Percentiles rank a stretch among this genome's conserved stretches.
Evolutionary conservation across 2,888 invertebrate species (phyloP).

Genomic region (Drosophila anceps): DNA sequence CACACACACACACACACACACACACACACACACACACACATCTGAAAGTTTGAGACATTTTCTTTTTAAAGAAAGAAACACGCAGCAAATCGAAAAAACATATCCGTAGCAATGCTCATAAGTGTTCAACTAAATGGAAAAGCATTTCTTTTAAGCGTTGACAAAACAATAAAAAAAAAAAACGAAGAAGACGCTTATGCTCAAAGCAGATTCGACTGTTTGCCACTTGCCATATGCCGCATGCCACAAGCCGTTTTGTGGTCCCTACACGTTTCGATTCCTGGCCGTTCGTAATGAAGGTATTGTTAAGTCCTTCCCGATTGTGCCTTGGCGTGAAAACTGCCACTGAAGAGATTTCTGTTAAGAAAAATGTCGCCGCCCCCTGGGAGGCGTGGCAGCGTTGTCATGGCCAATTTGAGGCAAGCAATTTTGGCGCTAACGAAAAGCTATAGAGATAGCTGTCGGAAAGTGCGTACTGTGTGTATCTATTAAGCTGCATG

Average conservation of each 20-base stretch:
- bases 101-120: constrained; percentile 76
- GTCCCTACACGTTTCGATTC: constrained; percentile 58
- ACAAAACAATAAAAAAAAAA: constrained; percentile 79
- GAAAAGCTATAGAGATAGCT: constrained; percentile 58
- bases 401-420: constrained; percentile 59
- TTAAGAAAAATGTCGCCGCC: constrained; percentile 43
- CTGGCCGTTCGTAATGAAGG: constrained; percentile 67
- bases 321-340: constrained; percentile 65
- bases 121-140: constrained; percentile 81
- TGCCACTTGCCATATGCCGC: constrained; percentile 37
- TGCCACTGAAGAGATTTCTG: constrained; percentile 68
- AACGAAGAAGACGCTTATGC: constrained; percentile 73
- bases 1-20: constrained; percentile 30
- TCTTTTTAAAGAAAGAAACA: constrained; percentile 49
- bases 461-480: constrained; percentile 35
- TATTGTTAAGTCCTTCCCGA: constrained; percentile 49
- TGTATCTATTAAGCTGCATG: constrained; percentile 45
- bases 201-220: constrained; percentile 44
- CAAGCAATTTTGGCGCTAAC: constrained; percentile 56
- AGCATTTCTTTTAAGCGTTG: constrained; percentile 80
- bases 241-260: constrained; percentile 47
- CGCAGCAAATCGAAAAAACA: constrained; percentile 56
- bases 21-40: constrained; percentile 13
- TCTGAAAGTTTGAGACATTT: constrained; percentile 61
- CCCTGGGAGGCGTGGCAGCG: constrained; percentile 22